phyloP scores from a whole-genome alignment of 1,140 invertebrate genomes.

The Panulirus ornatus region DNA sequence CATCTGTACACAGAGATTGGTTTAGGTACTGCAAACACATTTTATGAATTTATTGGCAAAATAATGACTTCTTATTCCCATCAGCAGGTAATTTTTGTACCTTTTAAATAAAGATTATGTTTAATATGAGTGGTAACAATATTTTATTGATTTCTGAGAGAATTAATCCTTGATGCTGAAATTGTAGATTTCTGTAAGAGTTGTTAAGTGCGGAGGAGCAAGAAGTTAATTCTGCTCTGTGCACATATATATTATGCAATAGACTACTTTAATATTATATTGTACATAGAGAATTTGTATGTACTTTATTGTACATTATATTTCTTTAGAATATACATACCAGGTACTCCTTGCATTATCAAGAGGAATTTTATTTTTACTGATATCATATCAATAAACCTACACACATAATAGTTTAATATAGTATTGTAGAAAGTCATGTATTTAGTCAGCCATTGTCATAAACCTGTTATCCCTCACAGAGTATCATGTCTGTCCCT shows the following conservation, averaged over 20 bases:
- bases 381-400: slow-evolving; percentile 53
- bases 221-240: slow-evolving; percentile 20
- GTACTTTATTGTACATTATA: slow-evolving; percentile 48
- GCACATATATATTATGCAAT: slow-evolving; percentile 47
- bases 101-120: slow-evolving; percentile 7
- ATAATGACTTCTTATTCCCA: not conserved
- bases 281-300: slow-evolving; percentile 51
- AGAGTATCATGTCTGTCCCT: slow-evolving; percentile 1
- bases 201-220: slow-evolving; percentile 48
- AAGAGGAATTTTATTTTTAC: slow-evolving; percentile 63
- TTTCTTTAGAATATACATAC: slow-evolving; percentile 53
- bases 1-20: too few relatives aligned
- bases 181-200: slow-evolving; percentile 25
- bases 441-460: not conserved
- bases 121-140: slow-evolving; percentile 15
- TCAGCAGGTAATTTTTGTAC: not conserved
- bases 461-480: not conserved
- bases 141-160: slow-evolving; percentile 20
- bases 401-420: slow-evolving; percentile 18
- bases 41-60: not conserved
- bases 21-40: not conserved
- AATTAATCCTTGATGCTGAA: slow-evolving; percentile 2
- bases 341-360: slow-evolving; percentile 60
- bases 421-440: not conserved
- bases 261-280: slow-evolving; percentile 31